Conservation (phyloP, 2,797 vertebrate genomes). For the Halcyon smyrnensis region DNA sequence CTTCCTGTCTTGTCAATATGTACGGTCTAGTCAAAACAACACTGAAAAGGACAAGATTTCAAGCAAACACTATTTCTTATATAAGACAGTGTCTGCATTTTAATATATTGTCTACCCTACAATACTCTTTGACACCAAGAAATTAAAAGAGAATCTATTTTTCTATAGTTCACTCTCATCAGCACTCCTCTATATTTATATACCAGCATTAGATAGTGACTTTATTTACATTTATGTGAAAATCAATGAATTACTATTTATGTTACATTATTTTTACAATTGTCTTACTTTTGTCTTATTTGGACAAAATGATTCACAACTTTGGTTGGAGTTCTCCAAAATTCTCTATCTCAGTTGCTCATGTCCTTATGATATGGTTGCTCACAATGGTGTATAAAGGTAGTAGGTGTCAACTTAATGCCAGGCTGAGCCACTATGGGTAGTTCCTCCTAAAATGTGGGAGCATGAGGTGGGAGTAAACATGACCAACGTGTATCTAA, state of each 20-base stretch:
- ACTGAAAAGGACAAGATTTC: neutral
- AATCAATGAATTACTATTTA: neutral
- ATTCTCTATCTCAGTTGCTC: too few relatives aligned
- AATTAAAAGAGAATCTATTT: neutral
- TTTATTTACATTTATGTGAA: neutral
- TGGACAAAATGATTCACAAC: neutral
- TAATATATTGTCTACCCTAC: neutral
- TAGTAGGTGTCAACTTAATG: neutral
- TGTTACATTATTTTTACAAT: neutral
- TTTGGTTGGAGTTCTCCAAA: neutral
- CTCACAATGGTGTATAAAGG: neutral
- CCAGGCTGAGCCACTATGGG: rapidly evolving
- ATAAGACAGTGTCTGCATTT: neutral
- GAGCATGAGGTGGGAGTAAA: neutral
- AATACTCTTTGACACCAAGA: neutral
- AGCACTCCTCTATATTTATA: neutral
- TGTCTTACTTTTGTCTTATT: neutral
- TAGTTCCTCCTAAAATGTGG: neutral
- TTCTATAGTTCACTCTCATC: neutral
- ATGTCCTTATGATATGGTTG: too few relatives aligned
- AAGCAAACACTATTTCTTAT: neutral
- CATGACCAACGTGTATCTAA: neutral
- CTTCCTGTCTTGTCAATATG: neutral
- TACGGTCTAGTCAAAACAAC: neutral
- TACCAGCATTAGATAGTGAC: neutral